phyloP scores from a whole-genome alignment of 1,140 invertebrate species.

The Vanessa tameamea region DNA sequence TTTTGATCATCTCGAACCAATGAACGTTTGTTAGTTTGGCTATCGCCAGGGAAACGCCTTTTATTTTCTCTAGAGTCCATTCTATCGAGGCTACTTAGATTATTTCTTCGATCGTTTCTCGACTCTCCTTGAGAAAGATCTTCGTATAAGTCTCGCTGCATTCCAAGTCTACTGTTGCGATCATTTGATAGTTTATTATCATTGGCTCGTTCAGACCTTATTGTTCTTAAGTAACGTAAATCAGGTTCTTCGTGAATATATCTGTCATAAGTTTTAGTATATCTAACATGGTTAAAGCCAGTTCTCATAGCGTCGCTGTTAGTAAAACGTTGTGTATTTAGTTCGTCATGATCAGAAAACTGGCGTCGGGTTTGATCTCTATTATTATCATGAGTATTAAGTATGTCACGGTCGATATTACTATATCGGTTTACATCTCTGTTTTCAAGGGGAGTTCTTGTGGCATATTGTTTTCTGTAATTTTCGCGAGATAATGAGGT shows the following conservation, averaged over 20 bases:
- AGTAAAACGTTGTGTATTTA: neutral
- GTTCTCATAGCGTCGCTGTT: neutral
- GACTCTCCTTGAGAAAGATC: neutral
- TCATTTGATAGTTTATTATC: neutral
- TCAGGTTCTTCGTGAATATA: neutral
- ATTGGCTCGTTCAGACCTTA: neutral
- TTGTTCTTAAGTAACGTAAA: neutral
- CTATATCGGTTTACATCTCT: neutral
- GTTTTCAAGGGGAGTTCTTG: neutral
- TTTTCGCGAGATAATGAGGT: neutral
- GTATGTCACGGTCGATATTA: neutral
- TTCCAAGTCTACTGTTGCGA: neutral
- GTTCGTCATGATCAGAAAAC: neutral
- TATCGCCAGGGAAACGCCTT: neutral
- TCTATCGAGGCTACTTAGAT: neutral
- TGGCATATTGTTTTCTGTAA: neutral
- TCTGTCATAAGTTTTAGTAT: neutral
- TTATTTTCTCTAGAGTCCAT: neutral
- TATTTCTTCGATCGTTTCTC: neutral
- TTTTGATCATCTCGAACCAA: neutral
- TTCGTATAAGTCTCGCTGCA: neutral
- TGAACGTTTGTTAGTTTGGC: neutral
- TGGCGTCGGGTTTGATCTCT: neutral
- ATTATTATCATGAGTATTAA: neutral
- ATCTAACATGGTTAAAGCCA: neutral